A percentile compares a stretch with the other conserved stretches of the same genome.
These are phyloP conservation scores for Andrena flavipes DNA, from an alignment of 2,888 invertebrate genomes.

Conservation along the genomic window DNA sequence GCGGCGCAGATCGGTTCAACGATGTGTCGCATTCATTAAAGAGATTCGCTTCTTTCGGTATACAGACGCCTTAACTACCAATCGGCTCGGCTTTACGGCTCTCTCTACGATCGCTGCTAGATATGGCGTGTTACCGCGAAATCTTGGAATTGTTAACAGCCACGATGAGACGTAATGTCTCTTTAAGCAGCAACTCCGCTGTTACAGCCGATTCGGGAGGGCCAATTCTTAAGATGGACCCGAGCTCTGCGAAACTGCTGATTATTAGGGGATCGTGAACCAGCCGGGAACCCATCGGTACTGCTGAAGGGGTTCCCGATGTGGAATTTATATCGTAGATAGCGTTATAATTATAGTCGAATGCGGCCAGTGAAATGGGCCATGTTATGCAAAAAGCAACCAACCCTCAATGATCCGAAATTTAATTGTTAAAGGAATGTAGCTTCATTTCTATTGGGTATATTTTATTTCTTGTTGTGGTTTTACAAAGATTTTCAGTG, in stretches of 20 bases:
- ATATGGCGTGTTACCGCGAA: conserved; percentile 6
- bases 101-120: conserved; percentile 41
- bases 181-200: conserved; percentile 30
- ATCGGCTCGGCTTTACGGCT: conserved; percentile 53
- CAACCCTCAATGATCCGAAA: too few relatives aligned
- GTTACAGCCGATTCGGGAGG: conserved; percentile 8
- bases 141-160: conserved; percentile 17
- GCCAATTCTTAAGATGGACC: neutral
- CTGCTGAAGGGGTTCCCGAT: neutral
- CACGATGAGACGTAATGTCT: conserved; percentile 39
- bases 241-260: neutral
- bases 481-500: too few relatives aligned
- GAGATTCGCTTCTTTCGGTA: conserved; percentile 30
- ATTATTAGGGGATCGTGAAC: neutral
- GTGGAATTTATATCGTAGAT: conserved; percentile 6
- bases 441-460: too few relatives aligned
- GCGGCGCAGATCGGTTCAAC: conserved; percentile 25
- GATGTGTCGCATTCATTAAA: conserved; percentile 49
- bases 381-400: too few relatives aligned
- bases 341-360: conserved; percentile 10
- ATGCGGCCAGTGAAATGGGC: neutral
- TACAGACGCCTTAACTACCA: conserved; percentile 47
- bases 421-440: too few relatives aligned
- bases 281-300: neutral
- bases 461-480: too few relatives aligned